phyloP scores from a whole-genome alignment of 2,797 vertebrate genomes.

The Carcharodon carcharias region DNA sequence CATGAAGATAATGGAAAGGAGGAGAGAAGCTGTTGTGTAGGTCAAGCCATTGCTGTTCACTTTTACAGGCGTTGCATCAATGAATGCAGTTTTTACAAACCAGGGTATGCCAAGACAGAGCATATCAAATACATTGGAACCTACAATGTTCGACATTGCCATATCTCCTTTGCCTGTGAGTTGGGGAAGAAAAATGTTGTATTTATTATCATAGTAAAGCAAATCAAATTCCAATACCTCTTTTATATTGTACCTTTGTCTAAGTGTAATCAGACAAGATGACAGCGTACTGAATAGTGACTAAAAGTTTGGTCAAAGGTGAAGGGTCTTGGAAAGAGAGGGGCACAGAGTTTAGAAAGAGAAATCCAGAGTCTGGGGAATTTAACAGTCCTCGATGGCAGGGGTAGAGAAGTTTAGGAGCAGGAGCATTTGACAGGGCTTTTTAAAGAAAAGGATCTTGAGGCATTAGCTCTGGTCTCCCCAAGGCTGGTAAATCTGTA shows the following conservation, averaged over 20 bases:
- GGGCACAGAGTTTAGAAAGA: not conserved
- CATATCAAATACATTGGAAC: constrained; percentile 96
- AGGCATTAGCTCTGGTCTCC: too few relatives aligned
- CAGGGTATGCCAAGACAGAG: constrained; percentile 89
- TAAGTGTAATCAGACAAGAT: not conserved
- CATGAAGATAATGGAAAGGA: constrained; percentile 81
- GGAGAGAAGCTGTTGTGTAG: constrained; percentile 75
- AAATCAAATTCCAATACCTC: not conserved
- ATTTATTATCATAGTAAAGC: not conserved
- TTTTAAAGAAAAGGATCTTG: too few relatives aligned
- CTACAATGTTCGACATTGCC: constrained; percentile 97
- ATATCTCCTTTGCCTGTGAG: constrained; percentile 87
- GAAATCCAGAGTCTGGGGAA: not conserved
- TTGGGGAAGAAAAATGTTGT: constrained; percentile 42
- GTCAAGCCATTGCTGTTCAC: constrained; percentile 84
- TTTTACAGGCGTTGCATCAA: constrained; percentile 70
- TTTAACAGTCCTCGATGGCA: not conserved
- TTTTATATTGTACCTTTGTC: not conserved
- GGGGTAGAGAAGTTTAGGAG: not conserved
- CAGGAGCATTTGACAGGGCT: too few relatives aligned
- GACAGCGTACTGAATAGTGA: not conserved
- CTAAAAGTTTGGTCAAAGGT: not conserved
- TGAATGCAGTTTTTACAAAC: constrained; percentile 88
- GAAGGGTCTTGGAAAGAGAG: not conserved
- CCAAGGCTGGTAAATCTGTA: too few relatives aligned